Conservation (phyloP, 2,113 vertebrate genomes). For the Polypterus senegalus region DNA sequence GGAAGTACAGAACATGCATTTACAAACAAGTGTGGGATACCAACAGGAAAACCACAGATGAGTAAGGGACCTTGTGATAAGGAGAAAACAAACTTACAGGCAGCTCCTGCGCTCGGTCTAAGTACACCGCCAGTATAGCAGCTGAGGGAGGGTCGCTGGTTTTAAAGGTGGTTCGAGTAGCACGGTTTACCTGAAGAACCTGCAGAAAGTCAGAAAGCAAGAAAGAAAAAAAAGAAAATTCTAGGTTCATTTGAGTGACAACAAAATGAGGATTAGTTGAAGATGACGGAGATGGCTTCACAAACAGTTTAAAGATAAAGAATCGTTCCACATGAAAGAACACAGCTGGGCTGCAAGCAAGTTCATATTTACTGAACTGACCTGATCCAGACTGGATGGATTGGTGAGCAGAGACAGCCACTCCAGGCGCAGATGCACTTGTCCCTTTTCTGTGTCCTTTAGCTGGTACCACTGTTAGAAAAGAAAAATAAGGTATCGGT, state of each 20-base stretch:
- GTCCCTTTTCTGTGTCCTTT: slow-evolving; percentile 57
- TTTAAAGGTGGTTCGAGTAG: slow-evolving; percentile 33
- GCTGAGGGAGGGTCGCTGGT: slow-evolving; percentile 63
- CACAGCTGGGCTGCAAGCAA: not conserved
- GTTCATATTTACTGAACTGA: slow-evolving; percentile 24
- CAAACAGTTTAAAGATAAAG: too few relatives aligned
- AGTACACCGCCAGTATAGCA: slow-evolving; percentile 70
- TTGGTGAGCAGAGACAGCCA: slow-evolving; percentile 73
- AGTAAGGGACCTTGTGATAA: not conserved
- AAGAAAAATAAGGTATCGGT: not conserved
- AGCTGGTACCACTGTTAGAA: slow-evolving; percentile 68
- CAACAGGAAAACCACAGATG: too few relatives aligned
- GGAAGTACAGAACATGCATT: too few relatives aligned
- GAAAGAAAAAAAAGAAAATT: not conserved
- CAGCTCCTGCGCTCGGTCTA: slow-evolving; percentile 70
- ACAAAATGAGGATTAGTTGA: too few relatives aligned
- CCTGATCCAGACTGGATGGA: slow-evolving; percentile 68
- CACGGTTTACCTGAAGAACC: slow-evolving; percentile 71
- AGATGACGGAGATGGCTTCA: too few relatives aligned
- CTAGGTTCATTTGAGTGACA: too few relatives aligned
- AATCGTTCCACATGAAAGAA: not conserved
- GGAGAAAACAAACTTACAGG: slow-evolving; percentile 52
- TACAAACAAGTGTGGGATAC: too few relatives aligned
- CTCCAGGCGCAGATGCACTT: slow-evolving; percentile 71
- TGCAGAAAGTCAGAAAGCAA: slow-evolving; percentile 17